phyloP scores from a whole-genome alignment of 2,113 vertebrate genomes.

The Oreochromis aureus region DNA sequence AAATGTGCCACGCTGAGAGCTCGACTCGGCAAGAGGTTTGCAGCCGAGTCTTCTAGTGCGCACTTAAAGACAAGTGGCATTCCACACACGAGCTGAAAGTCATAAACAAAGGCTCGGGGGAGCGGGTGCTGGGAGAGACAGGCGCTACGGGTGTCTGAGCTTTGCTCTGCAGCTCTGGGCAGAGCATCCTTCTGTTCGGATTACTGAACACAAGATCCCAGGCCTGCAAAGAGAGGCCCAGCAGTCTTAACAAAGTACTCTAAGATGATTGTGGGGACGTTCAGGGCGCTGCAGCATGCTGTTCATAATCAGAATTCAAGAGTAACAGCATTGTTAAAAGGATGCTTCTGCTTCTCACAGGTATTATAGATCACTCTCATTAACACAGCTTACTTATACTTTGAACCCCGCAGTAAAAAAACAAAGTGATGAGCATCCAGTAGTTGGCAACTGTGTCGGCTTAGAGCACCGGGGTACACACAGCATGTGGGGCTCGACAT shows the following conservation, averaged over 20 bases:
- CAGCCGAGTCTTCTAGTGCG: neutral
- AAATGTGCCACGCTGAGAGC: neutral
- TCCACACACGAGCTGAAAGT: slow-evolving; percentile 35
- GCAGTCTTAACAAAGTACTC: slow-evolving; percentile 14
- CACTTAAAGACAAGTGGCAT: slow-evolving; percentile 51
- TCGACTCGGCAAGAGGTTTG: neutral
- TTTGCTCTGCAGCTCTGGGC: slow-evolving; percentile 1
- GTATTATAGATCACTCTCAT: neutral
- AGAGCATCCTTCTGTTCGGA: neutral
- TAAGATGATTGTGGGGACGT: neutral
- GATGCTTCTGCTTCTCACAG: neutral
- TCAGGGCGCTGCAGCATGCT: neutral
- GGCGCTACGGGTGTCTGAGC: neutral
- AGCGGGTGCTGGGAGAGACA: neutral
- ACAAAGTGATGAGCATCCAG: neutral
- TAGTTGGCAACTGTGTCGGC: neutral
- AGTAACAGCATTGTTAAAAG: neutral
- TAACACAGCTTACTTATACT: neutral
- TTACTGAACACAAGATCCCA: neutral
- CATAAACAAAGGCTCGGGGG: slow-evolving; percentile 39
- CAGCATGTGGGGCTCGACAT: neutral
- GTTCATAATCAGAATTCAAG: neutral
- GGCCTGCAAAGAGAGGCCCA: slow-evolving; percentile 1
- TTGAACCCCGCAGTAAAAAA: neutral
- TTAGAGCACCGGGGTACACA: neutral